These are phyloP conservation scores for Tychaedon coryphoeus DNA, from an alignment of 2,113 vertebrate genomes.

Conservation along the genomic window DNA sequence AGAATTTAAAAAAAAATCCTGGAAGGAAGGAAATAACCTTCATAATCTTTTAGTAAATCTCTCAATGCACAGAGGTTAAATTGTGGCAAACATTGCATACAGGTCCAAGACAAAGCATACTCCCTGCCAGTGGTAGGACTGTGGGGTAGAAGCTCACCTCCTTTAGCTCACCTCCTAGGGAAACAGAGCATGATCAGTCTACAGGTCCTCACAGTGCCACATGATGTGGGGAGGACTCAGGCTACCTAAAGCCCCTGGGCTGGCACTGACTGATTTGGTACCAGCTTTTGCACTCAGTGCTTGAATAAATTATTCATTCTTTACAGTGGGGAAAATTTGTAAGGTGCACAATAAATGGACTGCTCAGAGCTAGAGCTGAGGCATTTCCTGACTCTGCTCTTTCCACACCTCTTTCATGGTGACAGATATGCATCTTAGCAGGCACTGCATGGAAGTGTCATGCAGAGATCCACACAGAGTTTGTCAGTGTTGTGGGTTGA, in stretches of 20 bases:
- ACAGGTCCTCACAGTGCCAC: not conserved
- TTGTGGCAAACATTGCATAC: not conserved
- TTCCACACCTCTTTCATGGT: not conserved
- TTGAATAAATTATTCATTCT: not conserved
- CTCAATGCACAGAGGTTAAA: not conserved
- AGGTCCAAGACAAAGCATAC: not conserved
- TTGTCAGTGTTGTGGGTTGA: not conserved
- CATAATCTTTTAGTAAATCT: not conserved
- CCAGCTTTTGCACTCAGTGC: not conserved
- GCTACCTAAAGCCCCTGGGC: not conserved
- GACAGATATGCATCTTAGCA: not conserved
- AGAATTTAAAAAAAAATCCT: not conserved
- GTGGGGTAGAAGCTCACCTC: not conserved
- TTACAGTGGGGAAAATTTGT: not conserved
- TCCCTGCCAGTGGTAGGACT: not conserved
- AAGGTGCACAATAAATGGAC: not conserved
- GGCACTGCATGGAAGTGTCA: not conserved
- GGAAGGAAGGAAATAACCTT: not conserved
- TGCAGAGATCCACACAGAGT: not conserved
- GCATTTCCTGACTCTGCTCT: not conserved
- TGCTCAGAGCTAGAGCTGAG: not conserved
- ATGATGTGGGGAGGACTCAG: not conserved
- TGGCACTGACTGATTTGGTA: not conserved
- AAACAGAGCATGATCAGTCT: not conserved
- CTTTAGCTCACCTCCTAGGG: not conserved